phyloP scores from a whole-genome alignment of 2,113 vertebrate genomes.

The Limanda limanda region DNA sequence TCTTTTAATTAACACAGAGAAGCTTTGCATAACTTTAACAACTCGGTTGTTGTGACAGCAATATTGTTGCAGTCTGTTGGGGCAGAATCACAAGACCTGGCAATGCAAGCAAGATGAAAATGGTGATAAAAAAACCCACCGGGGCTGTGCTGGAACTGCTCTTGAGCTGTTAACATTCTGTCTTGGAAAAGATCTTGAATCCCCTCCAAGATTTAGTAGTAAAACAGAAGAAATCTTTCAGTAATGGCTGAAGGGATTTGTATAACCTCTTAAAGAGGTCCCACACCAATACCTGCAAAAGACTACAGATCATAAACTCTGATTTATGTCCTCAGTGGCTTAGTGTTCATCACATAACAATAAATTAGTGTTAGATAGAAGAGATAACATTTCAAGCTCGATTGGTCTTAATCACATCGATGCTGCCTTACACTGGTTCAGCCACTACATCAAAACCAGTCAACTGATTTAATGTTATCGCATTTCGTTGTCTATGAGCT shows the following conservation, averaged over 20 bases:
- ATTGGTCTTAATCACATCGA: neutral
- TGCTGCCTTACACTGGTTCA: neutral
- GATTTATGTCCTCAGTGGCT: neutral
- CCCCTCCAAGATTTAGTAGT: neutral
- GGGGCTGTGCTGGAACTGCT: slow-evolving; percentile 3
- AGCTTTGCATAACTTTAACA: slow-evolving; percentile 3
- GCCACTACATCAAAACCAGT: neutral
- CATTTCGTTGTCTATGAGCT: neutral
- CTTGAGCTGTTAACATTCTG: slow-evolving; percentile 17
- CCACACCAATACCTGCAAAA: neutral
- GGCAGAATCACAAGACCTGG: slow-evolving; percentile 20
- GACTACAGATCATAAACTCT: neutral
- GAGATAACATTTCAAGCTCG: neutral
- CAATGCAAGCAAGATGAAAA: slow-evolving; percentile 10
- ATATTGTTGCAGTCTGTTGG: slow-evolving; percentile 16
- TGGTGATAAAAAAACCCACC: slow-evolving; percentile 20
- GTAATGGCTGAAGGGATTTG: neutral
- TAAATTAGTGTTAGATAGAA: neutral
- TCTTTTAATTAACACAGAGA: slow-evolving; percentile 6
- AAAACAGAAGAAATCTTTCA: neutral
- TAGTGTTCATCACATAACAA: neutral
- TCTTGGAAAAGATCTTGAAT: slow-evolving; percentile 7
- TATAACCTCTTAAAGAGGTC: no score
- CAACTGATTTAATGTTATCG: neutral
- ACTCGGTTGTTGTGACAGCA: slow-evolving; percentile 13